phyloP scores from a whole-genome alignment of 2,888 invertebrate genomes.

The Dorcus parallelipipedus region DNA sequence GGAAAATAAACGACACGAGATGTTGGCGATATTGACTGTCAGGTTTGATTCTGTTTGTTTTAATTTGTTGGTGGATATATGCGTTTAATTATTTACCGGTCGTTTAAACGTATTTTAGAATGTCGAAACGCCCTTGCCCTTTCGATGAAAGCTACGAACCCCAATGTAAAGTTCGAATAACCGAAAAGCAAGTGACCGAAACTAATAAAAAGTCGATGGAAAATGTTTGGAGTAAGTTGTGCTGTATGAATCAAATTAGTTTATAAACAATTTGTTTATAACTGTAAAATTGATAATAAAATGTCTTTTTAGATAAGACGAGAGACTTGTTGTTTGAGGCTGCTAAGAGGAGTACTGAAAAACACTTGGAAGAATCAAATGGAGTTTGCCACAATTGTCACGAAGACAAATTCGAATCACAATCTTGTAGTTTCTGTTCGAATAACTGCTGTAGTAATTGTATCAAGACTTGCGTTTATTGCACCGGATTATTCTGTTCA shows the following conservation, averaged over 20 bases:
- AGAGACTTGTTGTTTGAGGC: not conserved
- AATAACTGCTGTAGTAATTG: not conserved
- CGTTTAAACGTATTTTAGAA: not conserved
- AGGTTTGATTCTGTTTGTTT: too few species aligned
- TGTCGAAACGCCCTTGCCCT: not conserved
- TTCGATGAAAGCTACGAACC: not conserved
- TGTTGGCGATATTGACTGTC: too few species aligned
- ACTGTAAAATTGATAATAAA: not conserved
- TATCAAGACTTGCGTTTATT: not conserved
- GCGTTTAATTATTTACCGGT: too few species aligned
- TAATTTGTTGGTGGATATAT: too few species aligned
- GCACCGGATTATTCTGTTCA: not conserved
- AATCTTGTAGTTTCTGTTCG: not conserved
- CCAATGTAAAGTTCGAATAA: not conserved
- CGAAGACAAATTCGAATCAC: not conserved
- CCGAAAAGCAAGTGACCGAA: not conserved
- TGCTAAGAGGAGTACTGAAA: not conserved
- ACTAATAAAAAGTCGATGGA: not conserved
- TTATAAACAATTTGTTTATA: too few species aligned
- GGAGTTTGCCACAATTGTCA: not conserved
- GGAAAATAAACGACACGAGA: too few species aligned
- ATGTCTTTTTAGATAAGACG: not conserved
- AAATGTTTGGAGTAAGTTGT: slow-evolving; percentile 1
- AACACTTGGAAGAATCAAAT: not conserved
- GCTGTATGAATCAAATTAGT: too few species aligned